Percentiles rank a stretch among this genome's conserved stretches.
phyloP scores from a whole-genome alignment of 2,888 invertebrate species.

The Lasius fuliginosus region DNA sequence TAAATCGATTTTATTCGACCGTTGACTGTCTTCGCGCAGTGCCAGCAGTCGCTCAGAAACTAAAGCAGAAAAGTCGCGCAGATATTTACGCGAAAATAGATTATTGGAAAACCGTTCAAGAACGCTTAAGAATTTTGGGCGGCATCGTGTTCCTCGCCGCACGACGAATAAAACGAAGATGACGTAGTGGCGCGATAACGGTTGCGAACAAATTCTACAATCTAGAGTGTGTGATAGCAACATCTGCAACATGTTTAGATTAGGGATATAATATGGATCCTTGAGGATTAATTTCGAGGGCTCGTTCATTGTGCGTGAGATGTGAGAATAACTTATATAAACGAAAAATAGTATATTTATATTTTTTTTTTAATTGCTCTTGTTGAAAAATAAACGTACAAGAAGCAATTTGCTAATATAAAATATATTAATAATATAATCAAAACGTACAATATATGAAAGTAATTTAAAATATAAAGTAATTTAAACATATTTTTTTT shows the following conservation, averaged over 20 bases:
- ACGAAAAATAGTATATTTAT: not conserved
- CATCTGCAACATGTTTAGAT: not conserved
- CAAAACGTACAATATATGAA: not conserved
- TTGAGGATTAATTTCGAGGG: not conserved
- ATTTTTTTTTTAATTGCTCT: not conserved
- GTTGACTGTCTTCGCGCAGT: not conserved
- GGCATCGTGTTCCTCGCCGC: conserved; percentile 28
- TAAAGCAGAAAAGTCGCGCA: conserved; percentile 31
- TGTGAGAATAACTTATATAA: not conserved
- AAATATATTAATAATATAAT: not conserved
- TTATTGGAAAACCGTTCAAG: conserved; percentile 54
- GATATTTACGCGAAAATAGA: conserved; percentile 53
- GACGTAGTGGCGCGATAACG: conserved; percentile 45
- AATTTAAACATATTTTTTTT: not conserved
- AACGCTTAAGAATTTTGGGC: conserved; percentile 55
- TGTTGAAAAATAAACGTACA: not conserved
- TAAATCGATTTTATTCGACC: not conserved
- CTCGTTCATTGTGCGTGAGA: not conserved
- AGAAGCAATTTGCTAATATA: not conserved
- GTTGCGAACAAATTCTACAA: conserved; percentile 36
- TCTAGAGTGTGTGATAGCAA: not conserved
- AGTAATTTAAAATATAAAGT: not conserved
- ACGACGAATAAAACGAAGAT: conserved; percentile 43
- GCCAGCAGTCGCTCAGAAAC: conserved; percentile 2
- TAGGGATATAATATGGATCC: conserved; percentile 4